Base-by-base conservation (phyloP, 2,113 vertebrate species). In the Vanacampus margaritifer region DNA sequence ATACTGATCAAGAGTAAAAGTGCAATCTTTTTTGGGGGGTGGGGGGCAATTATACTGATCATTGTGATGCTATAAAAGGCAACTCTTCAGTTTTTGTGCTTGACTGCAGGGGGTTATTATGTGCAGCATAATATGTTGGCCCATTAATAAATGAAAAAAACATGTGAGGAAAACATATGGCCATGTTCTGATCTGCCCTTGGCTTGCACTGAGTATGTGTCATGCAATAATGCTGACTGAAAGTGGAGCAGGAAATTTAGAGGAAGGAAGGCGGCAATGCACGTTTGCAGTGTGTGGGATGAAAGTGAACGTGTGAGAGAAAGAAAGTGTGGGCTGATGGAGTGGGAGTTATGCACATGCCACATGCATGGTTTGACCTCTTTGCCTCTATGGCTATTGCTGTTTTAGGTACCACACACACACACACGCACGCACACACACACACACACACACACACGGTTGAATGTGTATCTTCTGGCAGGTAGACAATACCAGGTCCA, bases 111-210 rank as follows among this genome's bases (percentile, higher is more conserved):
- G 71, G 67, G 12, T 59, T 76, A 16, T 53, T 78, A 26, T 54
- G 77, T 62, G 67, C 71, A 80, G 83, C 28, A 24, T 11, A 3
- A 72, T 26, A 43, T 10, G 41, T 64, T 57, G 53, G 32, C 32
- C 46, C 79, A 86, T 86, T 64, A 86, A 86, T 86, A 81, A 78
- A 76, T 84, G 12, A 79, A 79, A 74, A 28, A 71, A 59, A 71
- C 73, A 80, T 77, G 72, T 72, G 74, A 79, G 64, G 68, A 68
- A 78, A 66, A 78, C 80, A 84, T 84, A 81, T 83, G 80, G 64
- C 56, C 63, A 32, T 5, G 6, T 36, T 41, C 71, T 66, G 75
- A 68, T 75, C 63, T 72, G 79, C 71, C 71, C 48, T 78, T 58
- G 77, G 81, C 57, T 60, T 64, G 23, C 64, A 56, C 41, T 23